Evolutionary conservation across 2,888 invertebrate genomes (phyloP).

Genomic region (Eilema sororculum): DNA sequence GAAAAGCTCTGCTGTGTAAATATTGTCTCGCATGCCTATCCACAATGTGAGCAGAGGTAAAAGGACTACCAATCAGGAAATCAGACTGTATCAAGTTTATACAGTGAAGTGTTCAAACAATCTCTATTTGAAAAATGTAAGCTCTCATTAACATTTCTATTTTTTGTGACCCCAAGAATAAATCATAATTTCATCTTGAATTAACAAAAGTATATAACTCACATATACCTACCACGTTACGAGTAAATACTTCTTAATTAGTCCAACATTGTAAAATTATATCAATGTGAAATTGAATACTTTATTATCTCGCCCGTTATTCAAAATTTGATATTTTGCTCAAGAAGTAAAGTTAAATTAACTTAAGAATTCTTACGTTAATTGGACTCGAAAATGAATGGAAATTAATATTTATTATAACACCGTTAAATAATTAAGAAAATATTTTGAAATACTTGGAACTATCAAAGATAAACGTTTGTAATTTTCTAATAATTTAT

Average conservation of each 20-base stretch:
- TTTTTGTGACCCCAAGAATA: background rate
- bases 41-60: too few relatives aligned
- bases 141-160: too few relatives aligned
- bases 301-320: slow-evolving; percentile 22
- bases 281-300: slow-evolving; percentile 23
- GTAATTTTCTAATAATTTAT: background rate
- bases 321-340: slow-evolving; percentile 38
- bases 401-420: slow-evolving; percentile 17
- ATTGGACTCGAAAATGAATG: slow-evolving; percentile 21
- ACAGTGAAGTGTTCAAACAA: too few relatives aligned
- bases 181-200: background rate
- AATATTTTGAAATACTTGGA: background rate
- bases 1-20: too few relatives aligned
- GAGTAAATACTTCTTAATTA: slow-evolving; percentile 2
- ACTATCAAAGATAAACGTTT: background rate
- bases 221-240: background rate
- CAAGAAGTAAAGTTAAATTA: slow-evolving; percentile 27
- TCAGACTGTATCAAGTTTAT: too few relatives aligned
- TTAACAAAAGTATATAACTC: background rate
- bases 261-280: background rate
- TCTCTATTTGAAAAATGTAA: too few relatives aligned
- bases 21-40: too few relatives aligned
- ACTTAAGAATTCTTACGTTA: slow-evolving; percentile 21
- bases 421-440: background rate
- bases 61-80: too few relatives aligned